These are phyloP conservation scores for Drosophila kanapiae DNA, from an alignment of 1,140 invertebrate species.

Conservation along the genomic window DNA sequence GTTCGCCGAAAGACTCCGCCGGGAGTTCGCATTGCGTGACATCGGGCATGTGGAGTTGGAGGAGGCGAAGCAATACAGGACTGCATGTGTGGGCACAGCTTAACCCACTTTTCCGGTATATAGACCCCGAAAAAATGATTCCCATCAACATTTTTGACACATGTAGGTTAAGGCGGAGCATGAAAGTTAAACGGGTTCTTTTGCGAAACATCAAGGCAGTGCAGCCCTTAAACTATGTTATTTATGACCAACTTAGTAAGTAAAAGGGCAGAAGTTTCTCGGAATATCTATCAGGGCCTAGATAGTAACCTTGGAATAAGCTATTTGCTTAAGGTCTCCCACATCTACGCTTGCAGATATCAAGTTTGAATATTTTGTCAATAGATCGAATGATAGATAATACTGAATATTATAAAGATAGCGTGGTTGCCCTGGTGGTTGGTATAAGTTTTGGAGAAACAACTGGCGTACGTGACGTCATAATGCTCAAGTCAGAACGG, in stretches of 20 bases:
- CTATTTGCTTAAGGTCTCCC: background rate
- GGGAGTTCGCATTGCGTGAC: constrained; percentile 60
- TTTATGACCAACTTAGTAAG: background rate
- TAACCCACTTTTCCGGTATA: constrained; percentile 6
- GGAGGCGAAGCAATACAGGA: background rate
- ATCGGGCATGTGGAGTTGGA: constrained; percentile 2
- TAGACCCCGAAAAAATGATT: constrained; percentile 2
- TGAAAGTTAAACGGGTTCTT: background rate
- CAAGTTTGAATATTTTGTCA: no score
- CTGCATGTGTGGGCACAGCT: constrained; percentile 1
- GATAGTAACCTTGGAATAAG: background rate
- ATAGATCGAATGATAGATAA: no score
- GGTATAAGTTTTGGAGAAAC: no score
- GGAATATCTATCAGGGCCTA: background rate
- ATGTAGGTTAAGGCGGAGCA: constrained; percentile 16
- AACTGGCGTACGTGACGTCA: no score
- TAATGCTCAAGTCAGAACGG: no score
- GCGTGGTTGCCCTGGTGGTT: no score
- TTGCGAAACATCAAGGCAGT: background rate
- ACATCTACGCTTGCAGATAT: no score
- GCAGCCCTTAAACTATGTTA: no score
- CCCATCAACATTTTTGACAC: background rate
- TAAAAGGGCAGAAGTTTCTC: background rate
- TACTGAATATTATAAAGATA: no score
- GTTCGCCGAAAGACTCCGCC: constrained; percentile 39